Evolutionary conservation across 2,797 vertebrate species (phyloP), one percentile per base, ranked within the genome.

Genomic region (Loris lydekkerianus): DNA sequence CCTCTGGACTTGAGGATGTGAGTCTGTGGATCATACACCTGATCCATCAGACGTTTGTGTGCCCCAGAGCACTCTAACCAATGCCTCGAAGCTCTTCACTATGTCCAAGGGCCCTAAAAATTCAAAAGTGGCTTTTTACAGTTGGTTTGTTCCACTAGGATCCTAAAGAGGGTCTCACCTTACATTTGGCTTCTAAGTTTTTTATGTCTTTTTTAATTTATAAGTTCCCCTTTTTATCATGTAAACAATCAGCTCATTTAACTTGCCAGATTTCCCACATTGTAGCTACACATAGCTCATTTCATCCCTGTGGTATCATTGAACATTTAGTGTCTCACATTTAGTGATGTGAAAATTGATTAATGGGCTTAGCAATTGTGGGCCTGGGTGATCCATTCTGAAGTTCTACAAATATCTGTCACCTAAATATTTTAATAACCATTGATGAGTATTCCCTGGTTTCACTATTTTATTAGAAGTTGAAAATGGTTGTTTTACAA

Each of bases 1-100:
- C 29, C 8, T 11, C 1, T 34, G 37, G n/a, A 27, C 11, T 4
- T 76, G 7, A 3, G n/a, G 25, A 23, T 14, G 0, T 31, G 7
- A 65, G 7, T 21, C 25, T 67, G 3, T 11, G 46, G 15, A 15
- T 81, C 11, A 56, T 4, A 46, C 7, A 34, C 11, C 23, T 70
- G 25, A 65, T 4, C 78, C 46, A 31, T 10, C 49, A 34, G 63
- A 40, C 4, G 17, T 10, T 20, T 23, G 6, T 5, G 3, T 40
- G 31, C n/a, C 31, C 53, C 13, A 10, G 2, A 14, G 21, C 21
- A 23, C 34, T 4, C 8, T 7, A 23, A 40, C n/a, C 77, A 87
- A 49, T n/a, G 29, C 43, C 27, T 63, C 65, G 37, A 18, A 43
- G 29, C 27, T 27, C 80, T 31, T 63, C 25, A 14, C 43, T 86